phyloP scores from a whole-genome alignment of 2,797 vertebrate genomes.

The Eleutherodactylus coqui region DNA sequence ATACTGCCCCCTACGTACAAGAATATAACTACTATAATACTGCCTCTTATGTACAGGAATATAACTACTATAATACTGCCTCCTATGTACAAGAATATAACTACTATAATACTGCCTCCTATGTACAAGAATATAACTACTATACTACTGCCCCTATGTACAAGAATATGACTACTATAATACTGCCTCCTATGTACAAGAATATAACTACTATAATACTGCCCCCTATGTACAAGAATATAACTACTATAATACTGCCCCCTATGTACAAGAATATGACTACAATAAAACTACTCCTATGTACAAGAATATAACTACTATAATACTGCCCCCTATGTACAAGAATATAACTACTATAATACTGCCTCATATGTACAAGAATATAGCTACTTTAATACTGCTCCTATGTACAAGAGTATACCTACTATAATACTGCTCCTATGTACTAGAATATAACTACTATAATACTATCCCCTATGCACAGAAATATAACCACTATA shows the following conservation, averaged over 20 bases:
- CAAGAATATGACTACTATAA: slow-evolving; percentile 14
- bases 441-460: too few species aligned
- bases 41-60: not conserved
- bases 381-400: too few species aligned
- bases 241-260: not conserved
- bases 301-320: not conserved
- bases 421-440: too few species aligned
- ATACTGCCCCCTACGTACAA: too few species aligned
- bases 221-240: not conserved
- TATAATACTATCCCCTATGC: too few species aligned
- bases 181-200: not conserved
- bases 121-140: slow-evolving; percentile 5
- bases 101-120: slow-evolving; percentile 12
- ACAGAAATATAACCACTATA: too few species aligned
- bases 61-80: slow-evolving; percentile 16
- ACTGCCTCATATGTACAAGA: too few species aligned
- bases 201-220: not conserved
- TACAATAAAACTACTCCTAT: not conserved
- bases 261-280: not conserved
- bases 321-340: too few species aligned
- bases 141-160: not conserved
- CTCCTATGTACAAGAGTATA: too few species aligned
- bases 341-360: too few species aligned
- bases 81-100: slow-evolving; percentile 15
- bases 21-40: not conserved